Percentiles rank a stretch among this genome's conserved stretches.
Conservation (phyloP, 2,888 invertebrate genomes). For the Volucella inflata region DNA sequence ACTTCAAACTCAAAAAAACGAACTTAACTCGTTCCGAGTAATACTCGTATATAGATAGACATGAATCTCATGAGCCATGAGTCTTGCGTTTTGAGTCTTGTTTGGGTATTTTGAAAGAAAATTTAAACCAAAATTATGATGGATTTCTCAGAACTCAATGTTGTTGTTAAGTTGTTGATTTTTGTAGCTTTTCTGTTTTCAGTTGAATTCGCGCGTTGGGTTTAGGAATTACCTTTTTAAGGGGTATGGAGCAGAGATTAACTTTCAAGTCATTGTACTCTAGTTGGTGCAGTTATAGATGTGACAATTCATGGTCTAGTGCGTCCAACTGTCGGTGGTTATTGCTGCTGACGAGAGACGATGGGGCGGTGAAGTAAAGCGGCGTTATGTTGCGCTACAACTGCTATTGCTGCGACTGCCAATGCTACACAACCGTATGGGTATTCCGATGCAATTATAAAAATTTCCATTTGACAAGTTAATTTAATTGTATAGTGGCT, state of each 20-base stretch:
- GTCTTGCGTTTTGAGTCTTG: not conserved
- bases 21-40: not conserved
- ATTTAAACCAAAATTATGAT: slow-evolving; percentile 48
- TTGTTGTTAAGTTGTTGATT: slow-evolving; percentile 1
- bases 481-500: slow-evolving; percentile 33
- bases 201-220: slow-evolving; percentile 14
- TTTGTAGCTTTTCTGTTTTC: slow-evolving; percentile 8
- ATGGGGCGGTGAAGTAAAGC: not conserved
- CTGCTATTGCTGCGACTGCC: not conserved
- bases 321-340: slow-evolving; percentile 30
- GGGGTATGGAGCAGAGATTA: slow-evolving; percentile 13
- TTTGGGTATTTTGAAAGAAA: not conserved
- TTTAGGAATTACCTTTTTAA: slow-evolving; percentile 4
- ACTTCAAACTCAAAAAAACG: not conserved
- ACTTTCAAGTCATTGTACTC: slow-evolving; percentile 62
- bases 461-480: slow-evolving; percentile 63
- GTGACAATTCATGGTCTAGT: slow-evolving; percentile 65
- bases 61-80: not conserved
- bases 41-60: too few relatives aligned
- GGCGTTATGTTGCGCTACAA: slow-evolving; percentile 1
- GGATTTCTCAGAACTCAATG: slow-evolving; percentile 43
- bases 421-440: slow-evolving; percentile 26
- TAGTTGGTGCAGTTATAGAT: slow-evolving; percentile 47
- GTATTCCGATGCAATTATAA: slow-evolving; percentile 61
- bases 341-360: slow-evolving; percentile 1